A percentile compares a stretch with the other conserved stretches of the same genome.
phyloP scores from a whole-genome alignment of 2,888 invertebrate species.

The Campaea margaritaria region DNA sequence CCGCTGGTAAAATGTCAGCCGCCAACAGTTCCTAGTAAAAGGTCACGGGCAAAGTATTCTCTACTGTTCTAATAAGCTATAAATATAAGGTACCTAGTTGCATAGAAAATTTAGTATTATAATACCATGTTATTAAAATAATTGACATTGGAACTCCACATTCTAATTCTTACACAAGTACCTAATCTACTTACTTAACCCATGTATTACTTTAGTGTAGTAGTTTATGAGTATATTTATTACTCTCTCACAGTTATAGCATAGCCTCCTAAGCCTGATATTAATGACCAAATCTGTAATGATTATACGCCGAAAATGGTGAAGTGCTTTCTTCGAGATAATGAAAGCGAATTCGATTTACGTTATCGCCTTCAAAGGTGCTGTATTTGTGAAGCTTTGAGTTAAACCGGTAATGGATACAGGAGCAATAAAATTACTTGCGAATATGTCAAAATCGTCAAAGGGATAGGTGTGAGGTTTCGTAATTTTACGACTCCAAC shows the following conservation, averaged over 20 bases:
- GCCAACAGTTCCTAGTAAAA: too few relatives aligned
- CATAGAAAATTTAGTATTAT: too few relatives aligned
- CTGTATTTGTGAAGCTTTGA: slow-evolving; percentile 36
- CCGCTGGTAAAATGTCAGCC: too few relatives aligned
- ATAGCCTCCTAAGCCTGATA: slow-evolving; percentile 56
- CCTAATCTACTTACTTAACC: background rate
- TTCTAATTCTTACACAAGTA: background rate
- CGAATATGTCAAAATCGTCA: slow-evolving; percentile 39
- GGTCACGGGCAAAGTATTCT: too few relatives aligned
- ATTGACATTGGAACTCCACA: too few relatives aligned
- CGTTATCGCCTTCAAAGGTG: slow-evolving; percentile 30
- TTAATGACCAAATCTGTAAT: slow-evolving; percentile 56
- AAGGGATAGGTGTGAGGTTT: slow-evolving; percentile 42
- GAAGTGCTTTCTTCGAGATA: slow-evolving; percentile 14
- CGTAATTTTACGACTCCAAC: slow-evolving; percentile 58
- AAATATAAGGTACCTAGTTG: too few relatives aligned
- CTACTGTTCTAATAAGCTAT: too few relatives aligned
- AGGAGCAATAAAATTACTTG: slow-evolving; percentile 39
- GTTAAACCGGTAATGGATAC: slow-evolving; percentile 35
- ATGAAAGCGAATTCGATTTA: slow-evolving; percentile 22
- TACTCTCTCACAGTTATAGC: slow-evolving; percentile 43
- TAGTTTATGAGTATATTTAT: slow-evolving; percentile 46
- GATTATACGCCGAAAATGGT: slow-evolving; percentile 34
- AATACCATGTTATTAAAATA: too few relatives aligned
- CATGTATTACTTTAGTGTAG: slow-evolving; percentile 35